Conservation (phyloP, 2,888 invertebrate genomes). For the Crematogaster levior region DNA sequence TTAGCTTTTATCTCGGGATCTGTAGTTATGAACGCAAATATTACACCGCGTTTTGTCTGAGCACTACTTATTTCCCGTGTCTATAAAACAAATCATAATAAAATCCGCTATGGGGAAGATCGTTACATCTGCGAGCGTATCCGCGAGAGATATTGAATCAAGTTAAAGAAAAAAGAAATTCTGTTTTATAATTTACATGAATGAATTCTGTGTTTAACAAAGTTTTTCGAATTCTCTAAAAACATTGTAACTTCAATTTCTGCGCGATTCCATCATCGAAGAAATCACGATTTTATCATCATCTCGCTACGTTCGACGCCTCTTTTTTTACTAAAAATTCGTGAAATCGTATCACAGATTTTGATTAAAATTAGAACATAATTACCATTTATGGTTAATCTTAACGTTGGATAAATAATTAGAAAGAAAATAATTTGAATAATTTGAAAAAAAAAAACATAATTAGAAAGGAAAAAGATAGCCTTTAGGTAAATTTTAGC, state of each 20-base stretch:
- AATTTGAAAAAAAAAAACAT: too few relatives aligned
- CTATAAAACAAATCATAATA: conserved; percentile 29
- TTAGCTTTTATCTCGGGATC: background rate
- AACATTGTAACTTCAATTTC: conserved; percentile 3
- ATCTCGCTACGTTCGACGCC: background rate
- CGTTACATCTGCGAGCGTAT: background rate
- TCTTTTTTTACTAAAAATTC: conserved; percentile 2
- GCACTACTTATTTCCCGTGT: conserved; percentile 17
- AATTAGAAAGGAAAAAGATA: background rate
- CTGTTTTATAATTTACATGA: background rate
- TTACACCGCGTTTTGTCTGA: conserved; percentile 22
- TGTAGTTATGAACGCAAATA: conserved; percentile 24
- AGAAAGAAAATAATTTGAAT: too few relatives aligned
- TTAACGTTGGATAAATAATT: background rate
- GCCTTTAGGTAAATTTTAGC: background rate
- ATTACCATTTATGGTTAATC: background rate
- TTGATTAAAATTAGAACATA: background rate
- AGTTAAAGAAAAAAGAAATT: background rate
- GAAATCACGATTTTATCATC: background rate
- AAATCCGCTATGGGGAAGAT: background rate
- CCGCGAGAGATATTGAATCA: background rate
- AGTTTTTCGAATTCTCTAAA: background rate
- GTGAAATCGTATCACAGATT: background rate
- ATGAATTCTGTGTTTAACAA: background rate
- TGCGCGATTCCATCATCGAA: background rate